phyloP scores from a whole-genome alignment of 2,113 vertebrate genomes.

The Strix uralensis region DNA sequence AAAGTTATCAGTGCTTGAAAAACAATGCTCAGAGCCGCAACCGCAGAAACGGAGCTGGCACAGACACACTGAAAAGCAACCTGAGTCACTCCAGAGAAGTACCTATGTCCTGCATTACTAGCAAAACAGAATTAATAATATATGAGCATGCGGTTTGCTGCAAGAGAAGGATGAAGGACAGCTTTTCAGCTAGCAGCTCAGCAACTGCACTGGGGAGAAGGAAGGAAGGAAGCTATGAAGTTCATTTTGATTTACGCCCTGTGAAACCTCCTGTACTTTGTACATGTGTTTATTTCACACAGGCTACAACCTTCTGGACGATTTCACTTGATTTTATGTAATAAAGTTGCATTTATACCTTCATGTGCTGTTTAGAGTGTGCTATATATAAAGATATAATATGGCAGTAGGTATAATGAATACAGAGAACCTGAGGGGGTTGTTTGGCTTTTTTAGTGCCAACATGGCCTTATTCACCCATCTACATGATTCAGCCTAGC shows the following conservation, averaged over 20 bases:
- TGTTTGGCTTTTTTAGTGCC: neutral
- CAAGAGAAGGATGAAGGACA: constrained; percentile 19
- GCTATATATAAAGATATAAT: neutral
- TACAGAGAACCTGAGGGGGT: neutral
- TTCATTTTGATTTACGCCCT: neutral
- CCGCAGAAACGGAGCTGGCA: neutral
- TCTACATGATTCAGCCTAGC: neutral
- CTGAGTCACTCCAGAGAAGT: neutral
- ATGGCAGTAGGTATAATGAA: neutral
- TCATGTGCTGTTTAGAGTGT: neutral
- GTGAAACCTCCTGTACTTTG: neutral
- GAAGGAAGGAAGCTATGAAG: constrained; percentile 6
- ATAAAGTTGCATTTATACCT: constrained; percentile 7
- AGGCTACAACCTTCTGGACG: neutral
- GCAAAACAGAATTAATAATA: constrained; percentile 23
- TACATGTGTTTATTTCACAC: neutral
- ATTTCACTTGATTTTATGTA: constrained; percentile 29
- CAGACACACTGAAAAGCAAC: neutral
- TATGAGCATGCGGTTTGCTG: neutral
- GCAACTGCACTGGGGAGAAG: neutral
- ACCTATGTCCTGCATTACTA: neutral
- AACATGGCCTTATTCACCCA: neutral
- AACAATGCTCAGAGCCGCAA: neutral
- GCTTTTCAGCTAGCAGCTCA: constrained; percentile 21
- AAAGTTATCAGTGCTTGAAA: neutral